Evolutionary conservation across 2,888 invertebrate genomes (phyloP), one percentile per base, ranked within the genome.

Genomic region (Cancer borealis): DNA sequence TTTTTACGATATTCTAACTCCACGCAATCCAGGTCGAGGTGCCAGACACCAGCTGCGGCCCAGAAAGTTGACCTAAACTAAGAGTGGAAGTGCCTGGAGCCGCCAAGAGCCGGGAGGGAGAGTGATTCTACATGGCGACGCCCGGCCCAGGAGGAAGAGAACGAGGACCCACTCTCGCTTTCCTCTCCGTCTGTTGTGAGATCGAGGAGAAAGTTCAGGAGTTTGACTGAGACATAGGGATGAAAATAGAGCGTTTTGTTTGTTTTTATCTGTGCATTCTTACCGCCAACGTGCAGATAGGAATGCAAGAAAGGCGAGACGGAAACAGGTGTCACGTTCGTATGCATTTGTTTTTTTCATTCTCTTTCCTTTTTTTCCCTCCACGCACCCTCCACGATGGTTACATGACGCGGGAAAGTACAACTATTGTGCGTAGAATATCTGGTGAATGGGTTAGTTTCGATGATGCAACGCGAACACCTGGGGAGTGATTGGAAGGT

Each of bases 41-140:
- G 47, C 47, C 47, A 88, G 49, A 88, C 88, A 88, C 4, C 46
- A 46, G 26, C 47, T 8, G 84, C 39, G 84, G 39, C 84, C 30
- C 84, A 84, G 84, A 84, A 84, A 84, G 84, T 39, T 84, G 84
- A 84, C 84, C 84, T 84, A 39, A 30, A 84, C 84, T 14, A 39
- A 84, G 84, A 84, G 84, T 84, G 84, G 84, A 84, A 84, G 84
- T 84, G 84, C 84, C 73, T 84, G 84, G 39, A 84, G 84, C 84
- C 84, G 84, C 84, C 84, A 21, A 17, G 46, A n/a, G 49, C 46
- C 47, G 26, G 49, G 26, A 49, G 49, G 47, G 47, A 89, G 88
- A 89, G 49, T 89, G 46, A 89, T 89, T 47, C 10, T 10, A 49
- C 26, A n/a, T 89, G 88, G 47, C 49, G 88, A 89, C 46, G 88